Percentiles rank a stretch among this genome's conserved stretches.
phyloP scores from a whole-genome alignment of 2,797 vertebrate genomes.

The Cephalopachus bancanus region DNA sequence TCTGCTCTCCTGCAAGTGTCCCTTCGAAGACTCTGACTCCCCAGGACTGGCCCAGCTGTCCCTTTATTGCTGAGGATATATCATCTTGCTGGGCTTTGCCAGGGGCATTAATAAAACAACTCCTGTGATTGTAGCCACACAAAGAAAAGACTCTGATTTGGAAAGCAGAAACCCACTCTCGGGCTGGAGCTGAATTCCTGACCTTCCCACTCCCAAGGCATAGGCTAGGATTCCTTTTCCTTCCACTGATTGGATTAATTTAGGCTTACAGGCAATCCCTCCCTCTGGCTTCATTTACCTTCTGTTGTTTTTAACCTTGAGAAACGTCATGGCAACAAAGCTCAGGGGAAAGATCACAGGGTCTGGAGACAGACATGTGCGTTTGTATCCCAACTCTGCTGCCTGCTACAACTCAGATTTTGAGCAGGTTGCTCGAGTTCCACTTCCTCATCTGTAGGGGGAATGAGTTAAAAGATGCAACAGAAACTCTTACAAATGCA shows the following conservation, averaged over 20 bases:
- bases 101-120: slow-evolving; percentile 20
- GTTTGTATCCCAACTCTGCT: background rate
- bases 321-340: background rate
- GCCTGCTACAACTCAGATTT: background rate
- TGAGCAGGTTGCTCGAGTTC: background rate
- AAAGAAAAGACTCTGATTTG: slow-evolving; percentile 38
- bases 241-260: slow-evolving; percentile 14
- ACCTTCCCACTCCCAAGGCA: background rate
- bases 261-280: slow-evolving; percentile 8
- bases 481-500: background rate
- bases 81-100: slow-evolving; percentile 23
- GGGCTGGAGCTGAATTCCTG: background rate
- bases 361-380: background rate
- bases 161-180: slow-evolving; percentile 62
- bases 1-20: background rate
- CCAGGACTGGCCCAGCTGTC: background rate
- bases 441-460: background rate
- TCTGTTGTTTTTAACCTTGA: background rate
- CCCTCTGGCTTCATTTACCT: background rate
- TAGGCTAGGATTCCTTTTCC: slow-evolving; percentile 40
- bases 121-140: background rate
- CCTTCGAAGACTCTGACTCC: background rate
- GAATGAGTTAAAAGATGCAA: background rate
- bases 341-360: background rate
- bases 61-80: background rate